Evolutionary conservation across 2,797 vertebrate species (phyloP).

Genomic region (Tragelaphus oryx): DNA sequence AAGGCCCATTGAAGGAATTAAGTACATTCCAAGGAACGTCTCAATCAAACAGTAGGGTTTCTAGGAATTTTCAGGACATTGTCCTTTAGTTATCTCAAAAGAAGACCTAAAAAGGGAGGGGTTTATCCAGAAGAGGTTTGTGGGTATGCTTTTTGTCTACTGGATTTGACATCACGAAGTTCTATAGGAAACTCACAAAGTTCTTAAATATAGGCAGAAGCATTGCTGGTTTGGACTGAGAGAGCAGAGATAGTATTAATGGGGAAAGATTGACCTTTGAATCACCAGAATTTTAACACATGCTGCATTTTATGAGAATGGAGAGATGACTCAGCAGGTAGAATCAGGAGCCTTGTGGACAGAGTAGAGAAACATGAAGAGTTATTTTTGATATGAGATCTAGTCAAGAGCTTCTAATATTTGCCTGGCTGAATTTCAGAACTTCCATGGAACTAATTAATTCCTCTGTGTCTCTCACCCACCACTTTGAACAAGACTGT

Average conservation of each 20-base stretch:
- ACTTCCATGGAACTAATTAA: background rate
- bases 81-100: background rate
- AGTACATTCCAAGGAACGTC: background rate
- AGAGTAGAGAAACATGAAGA: background rate
- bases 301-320: background rate
- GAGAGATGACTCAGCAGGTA: background rate
- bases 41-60: background rate
- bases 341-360: background rate
- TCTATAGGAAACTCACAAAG: background rate
- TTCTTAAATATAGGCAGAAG: background rate
- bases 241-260: background rate
- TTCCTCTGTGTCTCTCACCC: no score
- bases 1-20: background rate
- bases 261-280: background rate
- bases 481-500: background rate
- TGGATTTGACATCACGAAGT: background rate
- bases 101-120: background rate
- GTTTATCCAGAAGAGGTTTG: background rate
- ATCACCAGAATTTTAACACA: background rate
- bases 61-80: background rate
- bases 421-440: background rate
- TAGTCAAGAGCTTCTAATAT: background rate
- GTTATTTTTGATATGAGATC: background rate
- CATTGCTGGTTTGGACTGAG: background rate
- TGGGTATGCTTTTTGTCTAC: background rate